Conservation (phyloP, 2,797 vertebrate genomes). For the Pseudotriccus pelzelni region DNA sequence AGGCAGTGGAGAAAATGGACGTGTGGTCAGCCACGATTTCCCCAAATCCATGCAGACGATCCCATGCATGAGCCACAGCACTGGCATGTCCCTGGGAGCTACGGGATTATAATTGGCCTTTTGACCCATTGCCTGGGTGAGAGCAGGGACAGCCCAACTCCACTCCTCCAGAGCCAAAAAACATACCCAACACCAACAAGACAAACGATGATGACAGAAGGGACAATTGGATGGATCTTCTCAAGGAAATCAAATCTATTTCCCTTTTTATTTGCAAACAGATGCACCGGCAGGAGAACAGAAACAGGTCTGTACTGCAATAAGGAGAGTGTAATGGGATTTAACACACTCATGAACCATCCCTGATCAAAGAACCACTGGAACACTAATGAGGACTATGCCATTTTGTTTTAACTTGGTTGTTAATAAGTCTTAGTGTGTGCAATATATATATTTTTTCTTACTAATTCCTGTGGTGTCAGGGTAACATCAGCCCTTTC, state of each 20-base stretch:
- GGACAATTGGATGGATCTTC: conserved; percentile 74
- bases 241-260: conserved; percentile 73
- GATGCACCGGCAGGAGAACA: conserved; percentile 71
- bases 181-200: conserved; percentile 60
- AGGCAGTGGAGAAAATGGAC: conserved; percentile 93
- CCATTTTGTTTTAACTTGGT: conserved; percentile 77
- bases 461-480: conserved; percentile 78
- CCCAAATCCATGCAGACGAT: conserved; percentile 97
- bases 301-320: conserved; percentile 73
- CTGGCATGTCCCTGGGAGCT: conserved; percentile 95
- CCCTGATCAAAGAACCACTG: conserved; percentile 71
- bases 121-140: conserved; percentile 76
- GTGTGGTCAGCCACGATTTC: conserved; percentile 96
- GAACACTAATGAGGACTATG: conserved; percentile 74
- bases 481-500: conserved; percentile 68
- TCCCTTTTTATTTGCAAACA: conserved; percentile 65
- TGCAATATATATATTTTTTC: conserved; percentile 77
- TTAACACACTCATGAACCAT: conserved; percentile 60
- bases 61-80: conserved; percentile 98
- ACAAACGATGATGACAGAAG: conserved; percentile 59
- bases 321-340: conserved; percentile 72
- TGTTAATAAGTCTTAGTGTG: conserved; percentile 79
- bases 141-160: conserved; percentile 75
- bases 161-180: conserved; percentile 83
- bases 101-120: conserved; percentile 91